These are phyloP conservation scores for Taeniopygia guttata DNA, from an alignment of 2,797 vertebrate genomes.

Conservation along the genomic window DNA sequence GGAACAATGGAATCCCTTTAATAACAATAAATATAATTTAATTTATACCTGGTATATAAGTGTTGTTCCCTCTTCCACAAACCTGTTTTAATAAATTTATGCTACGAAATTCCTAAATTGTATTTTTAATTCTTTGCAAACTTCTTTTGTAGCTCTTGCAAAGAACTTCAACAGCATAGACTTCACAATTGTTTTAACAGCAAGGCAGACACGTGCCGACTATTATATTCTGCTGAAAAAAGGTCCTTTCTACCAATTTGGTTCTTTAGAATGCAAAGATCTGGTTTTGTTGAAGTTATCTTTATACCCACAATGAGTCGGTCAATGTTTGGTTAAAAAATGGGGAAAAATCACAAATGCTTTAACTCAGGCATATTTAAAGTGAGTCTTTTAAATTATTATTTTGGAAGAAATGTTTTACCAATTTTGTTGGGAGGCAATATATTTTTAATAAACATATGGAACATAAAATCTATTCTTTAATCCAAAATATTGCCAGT, in stretches of 20 bases:
- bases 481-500: background rate
- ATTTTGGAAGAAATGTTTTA: background rate
- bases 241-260: background rate
- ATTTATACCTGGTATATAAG: background rate
- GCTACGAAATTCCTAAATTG: background rate
- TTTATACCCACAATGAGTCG: background rate
- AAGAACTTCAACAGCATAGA: background rate
- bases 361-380: background rate
- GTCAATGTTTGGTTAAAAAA: background rate
- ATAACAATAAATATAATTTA: background rate
- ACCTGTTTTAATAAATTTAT: background rate
- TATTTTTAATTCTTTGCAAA: background rate
- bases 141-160: background rate
- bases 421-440: background rate
- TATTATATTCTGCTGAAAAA: background rate
- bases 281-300: background rate
- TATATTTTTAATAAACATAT: background rate
- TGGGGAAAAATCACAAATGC: background rate
- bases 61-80: rapidly evolving
- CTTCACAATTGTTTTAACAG: background rate
- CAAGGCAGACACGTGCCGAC: background rate
- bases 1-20: background rate
- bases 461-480: background rate
- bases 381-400: background rate
- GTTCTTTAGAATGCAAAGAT: background rate